phyloP scores from a whole-genome alignment of 92 coral and sea anemone species.

The Chrysogorgia sp. region DNA sequence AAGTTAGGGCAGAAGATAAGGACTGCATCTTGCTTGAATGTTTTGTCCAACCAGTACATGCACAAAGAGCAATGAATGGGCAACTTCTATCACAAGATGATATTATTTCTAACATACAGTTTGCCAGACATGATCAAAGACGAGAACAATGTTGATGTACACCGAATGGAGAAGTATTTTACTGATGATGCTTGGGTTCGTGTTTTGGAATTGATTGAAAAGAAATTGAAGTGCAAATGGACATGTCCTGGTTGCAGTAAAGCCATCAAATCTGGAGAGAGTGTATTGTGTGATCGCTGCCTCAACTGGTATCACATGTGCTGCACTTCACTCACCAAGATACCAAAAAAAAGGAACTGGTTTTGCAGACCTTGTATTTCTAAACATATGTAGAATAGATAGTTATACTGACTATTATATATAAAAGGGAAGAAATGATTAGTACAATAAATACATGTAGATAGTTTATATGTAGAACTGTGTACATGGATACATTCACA shows the following conservation, averaged over 20 bases:
- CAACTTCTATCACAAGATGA: slow-evolving; percentile 35
- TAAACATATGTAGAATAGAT: too few species aligned
- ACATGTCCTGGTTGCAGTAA: slow-evolving; percentile 45
- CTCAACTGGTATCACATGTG: too few species aligned
- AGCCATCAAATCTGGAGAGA: background rate
- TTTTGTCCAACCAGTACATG: slow-evolving; percentile 16
- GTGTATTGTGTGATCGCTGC: slow-evolving; percentile 4
- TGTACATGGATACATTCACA: too few species aligned
- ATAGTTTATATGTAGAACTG: too few species aligned
- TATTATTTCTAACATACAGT: slow-evolving; percentile 36
- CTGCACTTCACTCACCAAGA: too few species aligned
- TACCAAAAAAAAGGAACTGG: too few species aligned
- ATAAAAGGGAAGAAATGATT: too few species aligned
- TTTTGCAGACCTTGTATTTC: too few species aligned
- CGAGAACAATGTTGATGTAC: slow-evolving; percentile 43
- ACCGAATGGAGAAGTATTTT: slow-evolving; percentile 57
- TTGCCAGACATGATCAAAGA: slow-evolving; percentile 55
- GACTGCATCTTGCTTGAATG: slow-evolving; percentile 55
- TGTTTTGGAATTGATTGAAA: slow-evolving; percentile 32
- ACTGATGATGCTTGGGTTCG: slow-evolving; percentile 47
- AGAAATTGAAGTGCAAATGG: slow-evolving; percentile 38
- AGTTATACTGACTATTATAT: too few species aligned
- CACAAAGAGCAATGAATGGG: slow-evolving; percentile 54
- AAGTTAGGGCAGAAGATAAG: slow-evolving; percentile 44
- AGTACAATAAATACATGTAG: too few species aligned